phyloP scores from a whole-genome alignment of 2,888 invertebrate species.

The Clepsis dumicolana region DNA sequence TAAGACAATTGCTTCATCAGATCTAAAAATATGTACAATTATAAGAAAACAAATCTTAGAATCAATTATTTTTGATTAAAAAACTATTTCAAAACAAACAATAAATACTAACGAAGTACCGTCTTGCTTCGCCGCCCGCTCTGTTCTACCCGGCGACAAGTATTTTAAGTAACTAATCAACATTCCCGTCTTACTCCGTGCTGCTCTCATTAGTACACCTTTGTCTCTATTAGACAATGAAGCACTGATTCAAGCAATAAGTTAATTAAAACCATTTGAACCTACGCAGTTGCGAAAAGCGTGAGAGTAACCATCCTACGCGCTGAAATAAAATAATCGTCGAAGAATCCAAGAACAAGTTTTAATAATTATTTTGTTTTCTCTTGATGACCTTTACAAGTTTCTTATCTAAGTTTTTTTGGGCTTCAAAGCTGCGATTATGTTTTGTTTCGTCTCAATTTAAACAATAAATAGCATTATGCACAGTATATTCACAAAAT shows the following conservation, averaged over 20 bases:
- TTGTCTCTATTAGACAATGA: conserved; percentile 64
- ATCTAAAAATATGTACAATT: too few relatives aligned
- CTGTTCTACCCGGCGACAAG: conserved; percentile 57
- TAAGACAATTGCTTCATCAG: too few relatives aligned
- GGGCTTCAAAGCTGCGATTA: not conserved
- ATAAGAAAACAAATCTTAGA: not conserved
- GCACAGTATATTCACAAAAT: not conserved
- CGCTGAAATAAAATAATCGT: conserved; percentile 1
- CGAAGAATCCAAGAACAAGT: not conserved
- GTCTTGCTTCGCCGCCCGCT: conserved; percentile 54
- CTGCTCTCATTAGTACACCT: conserved; percentile 63
- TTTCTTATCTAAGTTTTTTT: not conserved
- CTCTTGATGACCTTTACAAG: not conserved
- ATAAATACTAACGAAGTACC: conserved; percentile 72
- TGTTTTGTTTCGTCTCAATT: not conserved
- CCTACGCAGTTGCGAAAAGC: conserved; percentile 4
- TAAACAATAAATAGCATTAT: not conserved
- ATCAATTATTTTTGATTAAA: not conserved
- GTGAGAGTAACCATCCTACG: not conserved
- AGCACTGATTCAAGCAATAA: conserved; percentile 46
- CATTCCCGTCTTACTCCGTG: conserved; percentile 63
- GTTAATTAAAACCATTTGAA: conserved; percentile 30
- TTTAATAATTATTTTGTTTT: not conserved
- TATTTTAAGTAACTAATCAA: conserved; percentile 73
- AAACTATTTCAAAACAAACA: conserved; percentile 52